A percentile compares a stretch with the other conserved stretches of the same genome.
Evolutionary conservation across 2,888 invertebrate species (phyloP).

Genomic region (Hedychridium roseum): DNA sequence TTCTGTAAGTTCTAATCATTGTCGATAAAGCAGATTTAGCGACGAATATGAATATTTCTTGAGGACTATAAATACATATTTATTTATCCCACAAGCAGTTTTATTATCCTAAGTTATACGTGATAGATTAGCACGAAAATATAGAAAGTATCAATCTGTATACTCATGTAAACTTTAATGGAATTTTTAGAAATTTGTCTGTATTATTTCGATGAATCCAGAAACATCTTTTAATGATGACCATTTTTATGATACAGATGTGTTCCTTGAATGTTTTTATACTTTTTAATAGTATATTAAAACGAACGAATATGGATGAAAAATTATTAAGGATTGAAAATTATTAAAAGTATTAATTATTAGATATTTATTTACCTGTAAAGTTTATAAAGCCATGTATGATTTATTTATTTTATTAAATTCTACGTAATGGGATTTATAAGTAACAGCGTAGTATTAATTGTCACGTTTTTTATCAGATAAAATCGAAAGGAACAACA

Average conservation of each 20-base stretch:
- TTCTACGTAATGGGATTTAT: neutral
- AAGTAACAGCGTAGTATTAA: too few relatives aligned
- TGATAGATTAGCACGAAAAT: neutral
- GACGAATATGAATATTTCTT: too few relatives aligned
- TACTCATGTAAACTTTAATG: neutral
- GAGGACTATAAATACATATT: too few relatives aligned
- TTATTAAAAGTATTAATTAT: neutral
- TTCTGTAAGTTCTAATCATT: neutral
- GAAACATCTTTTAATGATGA: neutral
- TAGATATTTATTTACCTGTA: neutral
- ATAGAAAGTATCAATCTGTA: too few relatives aligned
- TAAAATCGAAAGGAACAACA: neutral
- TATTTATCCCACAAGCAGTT: neutral
- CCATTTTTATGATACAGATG: neutral
- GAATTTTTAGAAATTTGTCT: neutral
- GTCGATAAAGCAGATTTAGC: constrained; percentile 6
- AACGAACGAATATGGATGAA: neutral
- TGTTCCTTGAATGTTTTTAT: neutral
- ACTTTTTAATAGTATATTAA: neutral
- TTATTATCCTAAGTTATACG: neutral
- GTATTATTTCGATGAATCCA: neutral
- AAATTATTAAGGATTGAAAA: neutral
- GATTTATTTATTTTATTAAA: neutral
- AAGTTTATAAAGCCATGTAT: neutral
- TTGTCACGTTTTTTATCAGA: neutral